phyloP scores from a whole-genome alignment of 2,888 invertebrate genomes.

The Coelogynopora nodosa region DNA sequence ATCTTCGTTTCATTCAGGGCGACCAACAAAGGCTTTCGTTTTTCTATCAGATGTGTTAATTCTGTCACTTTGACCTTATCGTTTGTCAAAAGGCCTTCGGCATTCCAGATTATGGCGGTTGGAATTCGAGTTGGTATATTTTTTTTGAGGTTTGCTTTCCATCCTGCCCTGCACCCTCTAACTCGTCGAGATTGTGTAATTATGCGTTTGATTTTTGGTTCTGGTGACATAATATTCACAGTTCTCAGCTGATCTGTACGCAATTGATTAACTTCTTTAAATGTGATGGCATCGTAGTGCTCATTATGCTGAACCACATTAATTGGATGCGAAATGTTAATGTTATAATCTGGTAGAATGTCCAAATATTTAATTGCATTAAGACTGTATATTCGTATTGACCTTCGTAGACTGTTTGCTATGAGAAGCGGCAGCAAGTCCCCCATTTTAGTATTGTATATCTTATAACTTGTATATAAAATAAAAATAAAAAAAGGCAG shows the following conservation, averaged over 20 bases:
- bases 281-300: background rate
- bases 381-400: background rate
- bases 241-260: background rate
- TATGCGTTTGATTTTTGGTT: background rate
- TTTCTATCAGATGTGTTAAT: background rate
- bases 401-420: background rate
- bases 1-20: background rate
- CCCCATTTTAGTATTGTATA: background rate
- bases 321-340: constrained; percentile 15
- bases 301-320: background rate
- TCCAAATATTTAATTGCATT: background rate
- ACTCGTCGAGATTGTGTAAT: constrained; percentile 6
- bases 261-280: background rate
- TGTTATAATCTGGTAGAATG: background rate
- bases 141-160: background rate
- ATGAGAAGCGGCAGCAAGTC: background rate
- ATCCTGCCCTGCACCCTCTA: constrained; percentile 14
- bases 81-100: background rate
- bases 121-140: background rate
- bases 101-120: constrained; percentile 9
- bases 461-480: constrained; percentile 18
- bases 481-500: background rate
- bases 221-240: background rate
- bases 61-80: background rate
- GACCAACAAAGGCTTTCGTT: background rate